Evolutionary conservation across 1,140 invertebrate genomes (phyloP), one percentile per base, ranked within the genome.

Genomic region (Yoshiicerus persimilis): DNA sequence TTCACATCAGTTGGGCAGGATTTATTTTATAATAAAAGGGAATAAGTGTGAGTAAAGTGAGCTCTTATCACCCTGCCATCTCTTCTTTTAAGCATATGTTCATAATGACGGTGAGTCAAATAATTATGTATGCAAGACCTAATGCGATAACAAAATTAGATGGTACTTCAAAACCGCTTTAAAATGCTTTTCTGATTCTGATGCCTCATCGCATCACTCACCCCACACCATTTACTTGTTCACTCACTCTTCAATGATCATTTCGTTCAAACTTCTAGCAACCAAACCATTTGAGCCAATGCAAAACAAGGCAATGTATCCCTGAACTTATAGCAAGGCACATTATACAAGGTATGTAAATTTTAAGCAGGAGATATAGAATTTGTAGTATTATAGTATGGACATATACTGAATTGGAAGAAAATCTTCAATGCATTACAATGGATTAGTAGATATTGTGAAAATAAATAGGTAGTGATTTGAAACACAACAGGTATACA

Each of bases 131-230:
- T 87, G 86, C 86, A 80, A 87, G 86, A 80, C 56, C 70, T 87
- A 80, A 80, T 80, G 70, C 38, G 86, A 87, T 87, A 87, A 87
- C 86, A 70, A 87, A 87, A 87, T 87, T 87, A 87, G 86, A 87
- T 87, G 86, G 86, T 75, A 47, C 64, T 75, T 80, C 34, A 39
- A 75, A 87, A 87, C 86, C 64, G 86, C 86, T 87, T 77, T 70
- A 87, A 87, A 75, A 87, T 87, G 83, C 47, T 84, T 84, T 84
- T 84, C 38, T 84, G 83, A 84, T 84, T 84, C 83, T 56, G 38
- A 84, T 84, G 83, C 83, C 83, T 84, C 70, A 70, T 87, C 64
- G 56, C 62, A 39, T 86, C 85, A 64, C 62, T 70, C 62, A 41
- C 85, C 47, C 85, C 47, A 80, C 75, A 80, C 75, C 75, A 80